Evolutionary conservation across 92 coral and sea anemone genomes (phyloP).

Genomic region (Virgularia gustaviana): DNA sequence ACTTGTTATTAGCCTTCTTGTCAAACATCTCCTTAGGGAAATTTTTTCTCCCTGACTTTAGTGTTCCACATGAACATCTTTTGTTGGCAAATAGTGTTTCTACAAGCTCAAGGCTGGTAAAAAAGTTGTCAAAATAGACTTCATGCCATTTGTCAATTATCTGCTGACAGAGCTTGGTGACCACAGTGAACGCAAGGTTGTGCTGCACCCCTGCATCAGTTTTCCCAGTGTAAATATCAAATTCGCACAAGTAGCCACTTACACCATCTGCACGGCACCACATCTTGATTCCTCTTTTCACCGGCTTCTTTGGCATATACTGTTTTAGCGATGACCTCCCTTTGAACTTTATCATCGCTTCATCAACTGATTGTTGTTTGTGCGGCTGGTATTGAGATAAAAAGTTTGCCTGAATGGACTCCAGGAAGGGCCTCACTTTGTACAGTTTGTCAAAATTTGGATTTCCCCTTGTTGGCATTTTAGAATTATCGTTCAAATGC

Average conservation of each 20-base stretch:
- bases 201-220: neutral
- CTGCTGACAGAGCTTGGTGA: neutral
- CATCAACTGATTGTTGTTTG: neutral
- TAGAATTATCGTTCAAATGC: no score
- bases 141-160: neutral
- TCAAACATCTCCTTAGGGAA: no score
- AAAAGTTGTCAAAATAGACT: no score
- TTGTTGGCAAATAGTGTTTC: neutral
- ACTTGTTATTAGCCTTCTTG: no score
- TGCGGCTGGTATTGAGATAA: neutral
- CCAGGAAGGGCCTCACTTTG: constrained; percentile 22
- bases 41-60: no score
- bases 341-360: constrained; percentile 26
- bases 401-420: neutral
- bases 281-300: no score
- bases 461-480: constrained; percentile 32
- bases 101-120: neutral
- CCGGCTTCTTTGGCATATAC: no score
- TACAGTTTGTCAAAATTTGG: constrained; percentile 23
- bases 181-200: constrained; percentile 26
- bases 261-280: constrained; percentile 20
- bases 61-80: no score
- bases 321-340: no score
- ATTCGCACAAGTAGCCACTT: constrained; percentile 11
- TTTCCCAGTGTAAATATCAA: constrained; percentile 24